Evolutionary conservation across 2,797 vertebrate genomes (phyloP).

Genomic region (Anabas testudineus): DNA sequence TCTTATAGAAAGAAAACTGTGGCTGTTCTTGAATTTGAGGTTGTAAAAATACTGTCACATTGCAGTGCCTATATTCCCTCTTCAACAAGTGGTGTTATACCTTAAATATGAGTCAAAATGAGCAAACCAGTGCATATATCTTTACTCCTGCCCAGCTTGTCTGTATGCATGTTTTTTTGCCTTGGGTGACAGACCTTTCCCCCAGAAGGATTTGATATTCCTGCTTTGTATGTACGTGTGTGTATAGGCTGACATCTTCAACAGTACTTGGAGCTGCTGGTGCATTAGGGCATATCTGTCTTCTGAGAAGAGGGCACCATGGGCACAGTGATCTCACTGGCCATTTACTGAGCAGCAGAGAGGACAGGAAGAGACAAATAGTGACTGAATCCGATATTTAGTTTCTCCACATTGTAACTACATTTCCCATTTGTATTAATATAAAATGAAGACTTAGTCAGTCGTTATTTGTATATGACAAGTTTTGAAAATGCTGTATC

Average conservation of each 20-base stretch:
- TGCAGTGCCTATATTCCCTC: neutral
- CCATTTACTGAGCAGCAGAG: constrained; percentile 68
- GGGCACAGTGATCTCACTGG: constrained; percentile 57
- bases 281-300: constrained; percentile 68
- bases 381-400: constrained; percentile 49
- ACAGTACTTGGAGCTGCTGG: constrained; percentile 56
- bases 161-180: constrained; percentile 53
- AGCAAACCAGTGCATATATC: constrained; percentile 29
- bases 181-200: constrained; percentile 51
- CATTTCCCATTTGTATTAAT: constrained; percentile 25
- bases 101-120: constrained; percentile 39
- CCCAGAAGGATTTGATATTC: constrained; percentile 44
- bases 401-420: constrained; percentile 23
- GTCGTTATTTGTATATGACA: neutral
- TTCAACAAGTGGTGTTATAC: constrained; percentile 13
- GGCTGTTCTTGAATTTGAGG: neutral
- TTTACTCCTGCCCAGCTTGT: constrained; percentile 29
- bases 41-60: neutral
- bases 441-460: neutral
- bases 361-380: constrained; percentile 41
- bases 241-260: constrained; percentile 64
- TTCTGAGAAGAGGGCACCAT: constrained; percentile 59
- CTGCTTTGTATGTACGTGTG: constrained; percentile 51
- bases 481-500: neutral
- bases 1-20: constrained; percentile 10